Base-by-base conservation (phyloP, 2,113 vertebrate species). In the Alouatta palliata region DNA sequence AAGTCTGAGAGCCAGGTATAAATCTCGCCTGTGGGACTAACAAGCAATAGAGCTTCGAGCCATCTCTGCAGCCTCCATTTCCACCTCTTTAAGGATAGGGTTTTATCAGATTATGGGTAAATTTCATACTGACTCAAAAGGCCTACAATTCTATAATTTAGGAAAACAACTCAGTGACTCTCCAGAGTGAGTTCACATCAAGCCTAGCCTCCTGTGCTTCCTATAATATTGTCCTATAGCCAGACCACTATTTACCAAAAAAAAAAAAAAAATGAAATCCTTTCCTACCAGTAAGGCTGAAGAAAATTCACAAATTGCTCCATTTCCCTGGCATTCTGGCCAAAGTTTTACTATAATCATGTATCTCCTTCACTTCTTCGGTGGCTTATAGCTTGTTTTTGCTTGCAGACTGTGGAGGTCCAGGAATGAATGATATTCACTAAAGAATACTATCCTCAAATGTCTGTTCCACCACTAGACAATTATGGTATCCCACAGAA, bases 41-140 rank as follows among this genome's bases (percentile, higher is more conserved):
- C 49, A 75, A 76, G 16, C 88, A 93, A 9, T 45, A 79, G 87
- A 86, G 89, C 82, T 68, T 94, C 10, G 0, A 17, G 40, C 43
- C 91, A 95, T 83, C 75, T 91, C 89, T 84, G 83, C 9, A 45
- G 88, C 81, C 87, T 93, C 87, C 2, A 27, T 70, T 97, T 84
- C 90, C 71, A 83, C 96, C 97, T 95, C 95, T 97, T 64, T 79
- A 96, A 96, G 76, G 47, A 30, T 21, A 9, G 35, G n/a, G 12
- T 84, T 71, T 92, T 47, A 47, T 40, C 52, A 84, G 54, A 45
- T n/a, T 40, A 16, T 71, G 61, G n/a, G 3, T 61, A 54, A 91
- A 27, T 75, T 90, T 32, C 40, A 52, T 75, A 61, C 81, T 86
- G 82, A 82, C 52, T 85, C 40, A 73, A 92, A 80, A 88, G 35